Evolutionary conservation across 2,797 vertebrate species (phyloP).

Genomic region (Clarias laeviceps): DNA sequence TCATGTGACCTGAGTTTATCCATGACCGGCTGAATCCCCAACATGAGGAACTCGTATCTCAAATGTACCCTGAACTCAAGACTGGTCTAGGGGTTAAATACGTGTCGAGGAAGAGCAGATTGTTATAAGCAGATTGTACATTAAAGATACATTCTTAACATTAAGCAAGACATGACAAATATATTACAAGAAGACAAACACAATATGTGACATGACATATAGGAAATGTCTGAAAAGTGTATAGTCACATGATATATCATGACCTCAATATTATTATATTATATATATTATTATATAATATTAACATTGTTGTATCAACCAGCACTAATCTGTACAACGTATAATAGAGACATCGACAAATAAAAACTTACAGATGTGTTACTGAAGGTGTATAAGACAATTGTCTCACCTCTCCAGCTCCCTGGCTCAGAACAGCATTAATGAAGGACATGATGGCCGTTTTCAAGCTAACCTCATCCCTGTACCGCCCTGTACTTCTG

Average conservation of each 20-base stretch:
- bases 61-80: constrained; percentile 97
- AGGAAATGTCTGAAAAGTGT: not conserved
- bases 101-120: not conserved
- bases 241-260: not conserved
- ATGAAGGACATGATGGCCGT: constrained; percentile 99
- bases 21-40: constrained; percentile 97
- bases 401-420: constrained; percentile 88
- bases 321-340: not conserved
- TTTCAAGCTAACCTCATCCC: constrained; percentile 97
- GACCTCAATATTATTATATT: not conserved
- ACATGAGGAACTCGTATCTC: constrained; percentile 97
- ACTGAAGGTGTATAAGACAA: not conserved
- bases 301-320: not conserved
- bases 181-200: not conserved
- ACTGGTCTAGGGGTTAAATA: constrained; percentile 79
- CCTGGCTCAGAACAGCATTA: constrained; percentile 96
- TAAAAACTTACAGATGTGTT: not conserved
- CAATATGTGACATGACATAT: not conserved
- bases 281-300: too few relatives aligned
- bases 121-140: not conserved
- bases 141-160: not conserved
- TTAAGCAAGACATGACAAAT: not conserved
- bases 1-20: constrained; percentile 96
- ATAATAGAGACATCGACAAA: not conserved
- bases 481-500: constrained; percentile 92